These are phyloP conservation scores for Eira barbara DNA, from an alignment of 2,113 vertebrate species.

Conservation along the genomic window DNA sequence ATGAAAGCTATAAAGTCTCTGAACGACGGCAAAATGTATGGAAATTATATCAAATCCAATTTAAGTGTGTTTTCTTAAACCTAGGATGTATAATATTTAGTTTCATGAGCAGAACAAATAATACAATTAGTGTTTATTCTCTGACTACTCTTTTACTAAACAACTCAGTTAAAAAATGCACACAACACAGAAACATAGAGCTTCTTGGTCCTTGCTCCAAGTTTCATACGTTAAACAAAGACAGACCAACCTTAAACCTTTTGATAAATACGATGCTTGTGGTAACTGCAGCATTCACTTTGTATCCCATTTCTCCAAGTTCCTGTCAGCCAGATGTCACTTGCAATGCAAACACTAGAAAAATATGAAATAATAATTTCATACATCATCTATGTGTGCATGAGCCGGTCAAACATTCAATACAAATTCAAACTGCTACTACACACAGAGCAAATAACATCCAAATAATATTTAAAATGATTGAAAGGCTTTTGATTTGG, in stretches of 20 bases:
- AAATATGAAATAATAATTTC: constrained; percentile 95
- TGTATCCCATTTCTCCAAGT: constrained; percentile 84
- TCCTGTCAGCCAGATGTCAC: constrained; percentile 90
- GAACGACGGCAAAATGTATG: constrained; percentile 65
- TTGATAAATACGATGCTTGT: constrained; percentile 85
- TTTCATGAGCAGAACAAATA: constrained; percentile 70
- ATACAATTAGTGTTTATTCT: constrained; percentile 76
- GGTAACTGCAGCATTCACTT: constrained; percentile 84
- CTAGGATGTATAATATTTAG: constrained; percentile 58
- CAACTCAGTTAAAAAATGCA: constrained; percentile 58
- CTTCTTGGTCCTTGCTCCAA: constrained; percentile 66
- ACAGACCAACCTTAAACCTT: constrained; percentile 82
- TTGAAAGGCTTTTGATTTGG: constrained; percentile 99
- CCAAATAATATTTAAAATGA: constrained; percentile 98
- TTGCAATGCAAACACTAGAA: constrained; percentile 88
- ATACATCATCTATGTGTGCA: constrained; percentile 89
- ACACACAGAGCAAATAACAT: constrained; percentile 90
- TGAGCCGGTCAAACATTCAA: constrained; percentile 92
- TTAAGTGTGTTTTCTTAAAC: constrained; percentile 67
- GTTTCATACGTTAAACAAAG: constrained; percentile 82
- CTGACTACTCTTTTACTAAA: constrained; percentile 72
- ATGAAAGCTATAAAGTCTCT: constrained; percentile 53
- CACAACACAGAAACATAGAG: not conserved
- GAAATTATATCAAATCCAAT: constrained; percentile 53
- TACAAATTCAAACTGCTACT: constrained; percentile 92